Percentiles rank a stretch among this genome's conserved stretches.
Conservation (phyloP, 2,888 invertebrate species). For the Apamea anceps region DNA sequence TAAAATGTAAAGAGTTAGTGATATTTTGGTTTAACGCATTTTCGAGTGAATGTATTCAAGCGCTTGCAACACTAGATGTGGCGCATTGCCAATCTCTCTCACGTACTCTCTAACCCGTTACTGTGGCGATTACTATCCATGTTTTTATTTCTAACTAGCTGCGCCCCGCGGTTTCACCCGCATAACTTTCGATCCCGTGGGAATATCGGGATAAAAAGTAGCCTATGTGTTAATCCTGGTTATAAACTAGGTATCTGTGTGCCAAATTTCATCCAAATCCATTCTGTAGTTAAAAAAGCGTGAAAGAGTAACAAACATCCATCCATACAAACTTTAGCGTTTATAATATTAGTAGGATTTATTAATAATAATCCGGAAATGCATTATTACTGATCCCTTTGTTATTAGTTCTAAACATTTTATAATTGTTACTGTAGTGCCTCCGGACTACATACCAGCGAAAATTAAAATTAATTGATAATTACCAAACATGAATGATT, state of each 20-base stretch:
- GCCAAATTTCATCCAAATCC: too few species aligned
- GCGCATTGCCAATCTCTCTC: conserved; percentile 47
- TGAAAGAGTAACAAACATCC: too few species aligned
- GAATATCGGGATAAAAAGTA: too few species aligned
- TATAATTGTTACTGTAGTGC: not conserved
- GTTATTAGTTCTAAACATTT: not conserved
- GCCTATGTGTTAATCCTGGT: too few species aligned
- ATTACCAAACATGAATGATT: not conserved
- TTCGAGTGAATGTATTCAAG: conserved; percentile 39
- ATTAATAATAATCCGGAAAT: not conserved
- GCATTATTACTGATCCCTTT: not conserved
- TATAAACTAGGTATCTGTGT: too few species aligned
- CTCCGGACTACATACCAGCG: not conserved
- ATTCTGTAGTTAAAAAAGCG: too few species aligned
- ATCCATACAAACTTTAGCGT: too few species aligned
- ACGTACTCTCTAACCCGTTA: conserved; percentile 25
- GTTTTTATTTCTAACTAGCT: not conserved
- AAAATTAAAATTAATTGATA: conserved; percentile 2
- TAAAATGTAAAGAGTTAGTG: conserved; percentile 3
- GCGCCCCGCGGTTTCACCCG: too few species aligned
- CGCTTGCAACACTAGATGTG: conserved; percentile 48
- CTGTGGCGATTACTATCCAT: conserved; percentile 42
- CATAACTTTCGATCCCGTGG: too few species aligned
- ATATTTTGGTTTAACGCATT: conserved; percentile 31
- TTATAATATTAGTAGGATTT: not conserved